Evolutionary conservation across 2,113 vertebrate genomes (phyloP), one percentile per base, ranked within the genome.

Genomic region (Electrona antarctica): DNA sequence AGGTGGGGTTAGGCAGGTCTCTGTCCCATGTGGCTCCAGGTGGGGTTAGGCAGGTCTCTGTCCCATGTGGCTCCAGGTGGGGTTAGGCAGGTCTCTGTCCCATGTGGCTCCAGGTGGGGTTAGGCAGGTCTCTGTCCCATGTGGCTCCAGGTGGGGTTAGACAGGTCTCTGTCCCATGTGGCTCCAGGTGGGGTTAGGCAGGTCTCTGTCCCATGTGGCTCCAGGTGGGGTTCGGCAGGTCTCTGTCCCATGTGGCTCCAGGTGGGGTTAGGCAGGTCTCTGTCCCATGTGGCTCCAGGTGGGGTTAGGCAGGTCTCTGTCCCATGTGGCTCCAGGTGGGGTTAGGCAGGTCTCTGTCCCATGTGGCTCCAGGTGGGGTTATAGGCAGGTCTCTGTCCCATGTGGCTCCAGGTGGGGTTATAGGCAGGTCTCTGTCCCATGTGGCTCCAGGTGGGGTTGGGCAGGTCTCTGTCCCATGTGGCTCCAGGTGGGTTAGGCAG

Each of bases 1-100:
- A 11, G 67, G 69, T 69, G 59, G 58, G 12, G 41, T 6, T 49
- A n/a, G 21, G 11, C 14, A 8, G 45, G 15, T 9, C 41, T 15
- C 47, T 50, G 50, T 48, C 8, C 51, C 62, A 33, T 56, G 12
- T n/a, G n/a, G n/a, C n/a, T n/a, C n/a, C n/a, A 11, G 67, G 69
- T 69, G 59, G 58, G 12, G 41, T 6, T 49, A n/a, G 21, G 11
- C 14, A 8, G 45, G 15, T 9, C 41, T 15, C 47, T 50, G 50
- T 48, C 8, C 51, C 62, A 33, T 56, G 12, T n/a, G n/a, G n/a
- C n/a, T n/a, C n/a, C n/a, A 11, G 67, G 69, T 69, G 59, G 58
- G 12, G 41, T 6, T 49, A n/a, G 21, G 11, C 14, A 8, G 45
- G 15, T 9, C 41, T 15, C 47, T 50, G 50, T 48, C 8, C 51